phyloP scores from a whole-genome alignment of 2,797 vertebrate genomes.

The Myotis daubentonii region DNA sequence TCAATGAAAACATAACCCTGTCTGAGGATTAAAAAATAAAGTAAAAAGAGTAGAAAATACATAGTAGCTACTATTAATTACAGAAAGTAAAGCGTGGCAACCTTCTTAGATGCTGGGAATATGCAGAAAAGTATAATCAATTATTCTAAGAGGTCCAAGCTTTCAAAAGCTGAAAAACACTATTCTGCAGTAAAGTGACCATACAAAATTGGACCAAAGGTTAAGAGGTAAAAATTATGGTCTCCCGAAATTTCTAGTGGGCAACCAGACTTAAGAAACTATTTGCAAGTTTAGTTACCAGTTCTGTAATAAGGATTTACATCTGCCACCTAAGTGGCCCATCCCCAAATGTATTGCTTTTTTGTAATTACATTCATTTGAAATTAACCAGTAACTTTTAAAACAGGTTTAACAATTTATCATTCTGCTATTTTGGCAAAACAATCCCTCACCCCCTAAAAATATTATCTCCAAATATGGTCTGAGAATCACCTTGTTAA shows the following conservation, averaged over 20 bases:
- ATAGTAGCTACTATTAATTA: slow-evolving; percentile 13
- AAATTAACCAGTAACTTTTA: slow-evolving; percentile 47
- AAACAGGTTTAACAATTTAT: slow-evolving; percentile 32
- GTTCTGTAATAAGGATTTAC: not conserved
- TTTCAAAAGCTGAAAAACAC: slow-evolving; percentile 26
- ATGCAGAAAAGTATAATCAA: not conserved
- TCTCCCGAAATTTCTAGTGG: not conserved
- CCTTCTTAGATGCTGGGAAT: not conserved
- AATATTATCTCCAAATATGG: slow-evolving; percentile 12
- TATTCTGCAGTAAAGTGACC: not conserved
- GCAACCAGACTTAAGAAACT: slow-evolving; percentile 36
- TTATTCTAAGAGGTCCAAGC: not conserved
- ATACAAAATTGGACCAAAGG: not conserved
- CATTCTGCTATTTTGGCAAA: slow-evolving; percentile 8
- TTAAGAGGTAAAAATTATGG: not conserved
- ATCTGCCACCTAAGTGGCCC: not conserved
- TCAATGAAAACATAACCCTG: not conserved
- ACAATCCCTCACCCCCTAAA: not conserved
- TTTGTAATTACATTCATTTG: not conserved
- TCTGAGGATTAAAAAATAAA: not conserved
- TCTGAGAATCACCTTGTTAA: not conserved
- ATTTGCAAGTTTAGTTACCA: slow-evolving; percentile 29
- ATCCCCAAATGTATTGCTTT: not conserved
- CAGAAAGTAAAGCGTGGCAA: slow-evolving; percentile 3
- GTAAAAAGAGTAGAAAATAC: not conserved